Evolutionary conservation across 2,888 invertebrate genomes (phyloP), one percentile per base, ranked within the genome.

Genomic region (Minunthozetes semirufus): DNA sequence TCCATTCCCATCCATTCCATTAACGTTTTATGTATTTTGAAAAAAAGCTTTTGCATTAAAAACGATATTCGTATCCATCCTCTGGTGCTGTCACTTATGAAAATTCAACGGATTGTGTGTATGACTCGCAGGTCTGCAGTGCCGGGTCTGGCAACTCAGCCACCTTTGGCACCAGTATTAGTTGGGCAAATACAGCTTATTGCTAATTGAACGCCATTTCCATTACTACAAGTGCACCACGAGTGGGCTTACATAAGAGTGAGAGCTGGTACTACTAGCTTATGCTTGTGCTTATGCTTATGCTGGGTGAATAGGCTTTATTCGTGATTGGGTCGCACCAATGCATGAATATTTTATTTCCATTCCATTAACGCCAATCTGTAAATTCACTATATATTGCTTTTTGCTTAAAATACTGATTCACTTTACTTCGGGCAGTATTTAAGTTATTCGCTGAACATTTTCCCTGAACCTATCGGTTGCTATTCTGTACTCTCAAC

Each of bases 261-360:
- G 33, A 61, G 61, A 27, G 61, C 33, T 15, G 17, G 33, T 33
- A 61, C 8, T 22, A 33, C 17, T n/a, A n/a, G n/a, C n/a, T n/a
- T n/a, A n/a, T n/a, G 6, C 2, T 13, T 53, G 53, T n/a, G n/a
- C n/a, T n/a, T n/a, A n/a, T n/a, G n/a, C 53, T 19, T 53, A 53
- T 53, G 22, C 53, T 53, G 53, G 53, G n/a, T 22, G 19, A 53
- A 53, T 22, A 53, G n/a, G 22, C 22, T 19, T 53, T 27, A 19
- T 27, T 27, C 27, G 59, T 59, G 27, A 59, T 59, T 22, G 42
- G 42, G 42, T 42, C 42, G 42, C 42, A 42, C 42, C 63, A 63
- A 63, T 63, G 38, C 68, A 68, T 68, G 68, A 68, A 68, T 68
- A 68, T 68, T 68, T 68, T 68, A 68, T 68, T 68, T 68, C 68